Evolutionary conservation across 2,797 vertebrate genomes (phyloP).

Genomic region (Zenarchopterus dispar): DNA sequence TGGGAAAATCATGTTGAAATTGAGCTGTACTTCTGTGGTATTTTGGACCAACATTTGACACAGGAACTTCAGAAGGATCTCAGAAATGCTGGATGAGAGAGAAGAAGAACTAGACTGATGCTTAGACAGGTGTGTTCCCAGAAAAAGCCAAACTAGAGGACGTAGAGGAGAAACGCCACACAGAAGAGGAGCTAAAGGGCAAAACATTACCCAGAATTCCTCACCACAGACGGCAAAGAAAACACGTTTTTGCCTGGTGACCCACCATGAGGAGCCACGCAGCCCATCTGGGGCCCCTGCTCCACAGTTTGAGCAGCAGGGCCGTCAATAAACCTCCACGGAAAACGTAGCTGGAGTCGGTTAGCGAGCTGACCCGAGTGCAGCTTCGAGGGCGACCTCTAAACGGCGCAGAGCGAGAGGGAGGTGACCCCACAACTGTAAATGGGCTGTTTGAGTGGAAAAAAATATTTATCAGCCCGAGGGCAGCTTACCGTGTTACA

Average conservation of each 20-base stretch:
- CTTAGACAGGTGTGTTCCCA: too few species aligned
- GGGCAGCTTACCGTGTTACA: constrained; percentile 58
- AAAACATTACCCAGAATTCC: too few species aligned
- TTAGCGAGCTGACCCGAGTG: constrained; percentile 60
- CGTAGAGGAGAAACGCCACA: too few species aligned
- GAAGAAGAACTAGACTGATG: too few species aligned
- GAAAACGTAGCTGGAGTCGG: constrained; percentile 55
- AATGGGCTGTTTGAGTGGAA: constrained; percentile 69
- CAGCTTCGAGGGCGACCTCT: constrained; percentile 67
- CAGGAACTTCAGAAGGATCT: too few species aligned
- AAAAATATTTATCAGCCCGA: constrained; percentile 54
- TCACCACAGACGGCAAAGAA: not conserved
- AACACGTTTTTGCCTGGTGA: not conserved
- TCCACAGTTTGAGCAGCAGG: constrained; percentile 11
- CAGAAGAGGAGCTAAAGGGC: too few species aligned
- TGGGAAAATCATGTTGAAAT: too few species aligned
- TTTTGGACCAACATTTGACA: too few species aligned
- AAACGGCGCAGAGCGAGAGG: constrained; percentile 53
- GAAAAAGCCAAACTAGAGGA: too few species aligned
- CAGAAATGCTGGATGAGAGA: too few species aligned
- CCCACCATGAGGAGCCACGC: not conserved
- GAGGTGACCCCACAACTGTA: constrained; percentile 69
- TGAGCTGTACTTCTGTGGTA: too few species aligned
- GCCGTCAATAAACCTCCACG: constrained; percentile 35
- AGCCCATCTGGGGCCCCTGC: not conserved